Base-by-base conservation (phyloP, 2,888 invertebrate genomes). In the Colostygia pectinataria region DNA sequence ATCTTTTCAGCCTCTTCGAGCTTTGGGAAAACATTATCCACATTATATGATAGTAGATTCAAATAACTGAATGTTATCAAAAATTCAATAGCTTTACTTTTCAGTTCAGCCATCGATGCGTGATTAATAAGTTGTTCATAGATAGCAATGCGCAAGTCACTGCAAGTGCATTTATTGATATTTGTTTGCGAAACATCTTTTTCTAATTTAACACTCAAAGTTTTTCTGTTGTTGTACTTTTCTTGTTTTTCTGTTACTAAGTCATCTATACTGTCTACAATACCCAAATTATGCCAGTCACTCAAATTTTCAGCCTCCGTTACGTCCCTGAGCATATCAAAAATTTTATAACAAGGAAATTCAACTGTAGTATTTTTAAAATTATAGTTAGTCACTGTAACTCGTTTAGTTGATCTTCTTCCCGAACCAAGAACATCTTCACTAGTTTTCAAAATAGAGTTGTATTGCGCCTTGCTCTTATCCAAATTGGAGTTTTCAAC, bases 41-140 rank as follows among this genome's bases (percentile, higher is more conserved):
- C 53, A 59, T 77, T 77, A 60, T 77, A 77, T 29, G 66, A 71
- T 9, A 80, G 48, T n/a, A 85, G 55, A 65, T 77, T 80, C 12
- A 84, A 68, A 59, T 80, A 68, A 49, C 78, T 65, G 48, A 61
- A 84, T 28, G 68, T 72, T 25, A 87, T 74, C 33, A 77, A 59
- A 59, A 85, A 87, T 55, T 84, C 73, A 25, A 88, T 65, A 27
- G 77, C 68, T 71, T 83, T 87, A 4, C 54, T 58, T 57, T 77
- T 84, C 39, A 87, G 58, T 59, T 88, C 87, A 14, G 90, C 87
- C 66, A 79, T 74, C 53, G 64, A 59, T n/a, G 89, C 83, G 47
- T 90, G 90, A 51, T 80, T 56, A 42, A 86, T 74, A 5, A 90
- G 65, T 65, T 90, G 87, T 50, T 86, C 83, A 58, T 69, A 77